Evolutionary conservation across 2,113 vertebrate species (phyloP), one percentile per base, ranked within the genome.

Genomic region (Gymnarchus niloticus): DNA sequence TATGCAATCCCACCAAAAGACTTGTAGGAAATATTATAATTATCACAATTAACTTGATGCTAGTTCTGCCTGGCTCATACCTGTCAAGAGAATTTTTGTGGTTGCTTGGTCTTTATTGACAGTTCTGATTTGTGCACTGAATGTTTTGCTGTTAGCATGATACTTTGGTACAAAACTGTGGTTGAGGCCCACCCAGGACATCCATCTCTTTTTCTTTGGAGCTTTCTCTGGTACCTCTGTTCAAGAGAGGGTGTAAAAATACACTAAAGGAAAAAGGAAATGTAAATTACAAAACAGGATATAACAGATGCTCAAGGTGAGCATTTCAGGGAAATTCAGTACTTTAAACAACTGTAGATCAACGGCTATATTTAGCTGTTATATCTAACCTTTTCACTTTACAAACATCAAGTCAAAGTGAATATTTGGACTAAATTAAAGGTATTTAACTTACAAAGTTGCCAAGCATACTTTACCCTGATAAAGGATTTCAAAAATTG

Each of bases 11-110:
- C 12, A 19, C 65, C 65, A 41, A 33, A 33, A 73, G 65, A 73
- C 12, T 37, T 73, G 33, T 41, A 73, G 90, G 87, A 84, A 90
- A 91, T 93, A 92, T 89, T 91, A 89, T 90, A 91, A 91, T 94
- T 93, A 90, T 88, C 59, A 86, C 93, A 94, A 94, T 94, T 92
- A 90, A 87, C 73, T 89, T 87, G 92, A 90, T 93, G 93, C 94
- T 91, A 92, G 91, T 89, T 84, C 81, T 69, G 88, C 23, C 81
- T 91, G 89, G 61, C 78, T 23, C 17, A 28, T 37, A 73, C 65
- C 65, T 73, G 65, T 41, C 41, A 33, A 73, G 4, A 4, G 2
- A 9, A 33, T 37, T 73, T 73, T 73, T 73, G 65, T 19, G 33
- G 41, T 73, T 73, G n/a, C 41, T 73, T 73, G 33, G 12, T 41